phyloP scores from a whole-genome alignment of 2,797 vertebrate species.

The Graptemys geographica region DNA sequence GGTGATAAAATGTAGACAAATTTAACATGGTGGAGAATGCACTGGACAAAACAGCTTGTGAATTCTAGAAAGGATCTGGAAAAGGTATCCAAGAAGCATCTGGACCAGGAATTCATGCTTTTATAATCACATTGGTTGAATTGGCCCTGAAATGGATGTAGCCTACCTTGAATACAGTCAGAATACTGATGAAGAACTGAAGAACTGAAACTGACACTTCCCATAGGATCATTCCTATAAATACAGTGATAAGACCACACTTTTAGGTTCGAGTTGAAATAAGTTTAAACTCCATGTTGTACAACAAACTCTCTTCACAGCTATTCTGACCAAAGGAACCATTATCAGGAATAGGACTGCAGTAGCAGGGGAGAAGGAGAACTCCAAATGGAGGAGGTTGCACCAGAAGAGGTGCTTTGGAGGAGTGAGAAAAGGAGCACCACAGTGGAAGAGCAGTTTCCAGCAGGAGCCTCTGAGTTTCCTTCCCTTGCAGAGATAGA shows the following conservation, averaged over 20 bases:
- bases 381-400: background rate
- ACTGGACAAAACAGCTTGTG: background rate
- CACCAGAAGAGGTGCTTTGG: fast-evolving
- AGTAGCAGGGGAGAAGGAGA: background rate
- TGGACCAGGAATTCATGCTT: background rate
- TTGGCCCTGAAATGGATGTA: background rate
- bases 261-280: background rate
- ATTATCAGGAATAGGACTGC: background rate
- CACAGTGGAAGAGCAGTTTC: background rate
- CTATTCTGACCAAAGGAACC: background rate
- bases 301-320: background rate
- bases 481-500: background rate
- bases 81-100: background rate
- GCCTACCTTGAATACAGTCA: background rate
- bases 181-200: background rate
- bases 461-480: background rate
- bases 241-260: background rate
- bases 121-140: background rate
- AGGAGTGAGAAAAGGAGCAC: background rate
- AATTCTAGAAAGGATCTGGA: background rate
- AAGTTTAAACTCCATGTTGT: background rate
- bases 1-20: background rate
- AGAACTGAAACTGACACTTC: background rate
- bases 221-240: background rate
- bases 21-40: background rate